Evolutionary conservation across 2,888 invertebrate genomes (phyloP).

Genomic region (Coelinius sp.): DNA sequence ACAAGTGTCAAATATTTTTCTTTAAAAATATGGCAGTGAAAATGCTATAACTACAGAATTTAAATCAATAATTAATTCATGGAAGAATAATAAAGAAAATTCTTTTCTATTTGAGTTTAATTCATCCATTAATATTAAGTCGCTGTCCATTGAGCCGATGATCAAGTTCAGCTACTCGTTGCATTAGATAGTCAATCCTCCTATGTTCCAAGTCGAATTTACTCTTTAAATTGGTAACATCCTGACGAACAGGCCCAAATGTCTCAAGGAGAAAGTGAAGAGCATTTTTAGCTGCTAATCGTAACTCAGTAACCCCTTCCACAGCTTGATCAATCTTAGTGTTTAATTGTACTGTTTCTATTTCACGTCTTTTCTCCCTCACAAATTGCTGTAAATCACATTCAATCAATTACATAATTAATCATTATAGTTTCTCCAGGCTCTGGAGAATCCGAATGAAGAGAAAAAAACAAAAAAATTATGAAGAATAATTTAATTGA

Average conservation of each 20-base stretch:
- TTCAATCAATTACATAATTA: too few species aligned
- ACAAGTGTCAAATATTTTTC: slow-evolving; percentile 3
- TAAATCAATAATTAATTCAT: neutral
- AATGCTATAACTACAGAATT: neutral
- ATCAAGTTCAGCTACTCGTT: slow-evolving; percentile 62
- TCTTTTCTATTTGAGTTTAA: too few species aligned
- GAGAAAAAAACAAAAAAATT: neutral
- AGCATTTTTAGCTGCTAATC: slow-evolving; percentile 62
- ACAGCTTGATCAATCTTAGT: slow-evolving; percentile 61
- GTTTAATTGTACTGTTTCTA: slow-evolving; percentile 60
- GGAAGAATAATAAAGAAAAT: too few species aligned
- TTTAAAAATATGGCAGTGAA: slow-evolving; percentile 13
- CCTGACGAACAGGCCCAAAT: slow-evolving; percentile 51
- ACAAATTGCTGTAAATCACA: slow-evolving; percentile 60
- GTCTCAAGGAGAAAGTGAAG: slow-evolving; percentile 48
- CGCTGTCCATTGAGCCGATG: slow-evolving; percentile 61
- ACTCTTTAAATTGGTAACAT: slow-evolving; percentile 62
- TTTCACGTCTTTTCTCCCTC: slow-evolving; percentile 60
- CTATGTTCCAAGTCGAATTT: slow-evolving; percentile 64
- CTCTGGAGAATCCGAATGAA: neutral
- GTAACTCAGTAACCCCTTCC: slow-evolving; percentile 64
- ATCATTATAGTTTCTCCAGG: too few species aligned
- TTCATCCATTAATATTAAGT: slow-evolving; percentile 24
- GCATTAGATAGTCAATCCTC: slow-evolving; percentile 63
- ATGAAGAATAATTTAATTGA: neutral